Evolutionary conservation across 1,140 invertebrate species (phyloP).

Genomic region (Agrilus planipennis): DNA sequence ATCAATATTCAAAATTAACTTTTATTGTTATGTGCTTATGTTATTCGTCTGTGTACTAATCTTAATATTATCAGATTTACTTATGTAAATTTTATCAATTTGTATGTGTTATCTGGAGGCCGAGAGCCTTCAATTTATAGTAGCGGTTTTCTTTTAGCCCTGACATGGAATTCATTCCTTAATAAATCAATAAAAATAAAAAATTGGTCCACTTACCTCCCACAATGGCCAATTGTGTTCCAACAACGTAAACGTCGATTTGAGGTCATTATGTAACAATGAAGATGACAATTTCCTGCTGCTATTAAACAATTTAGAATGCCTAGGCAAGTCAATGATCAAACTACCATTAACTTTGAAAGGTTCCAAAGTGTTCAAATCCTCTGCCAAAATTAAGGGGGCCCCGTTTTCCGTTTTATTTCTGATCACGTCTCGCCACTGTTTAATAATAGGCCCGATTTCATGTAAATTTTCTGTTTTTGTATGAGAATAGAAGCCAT

Average conservation of each 20-base stretch:
- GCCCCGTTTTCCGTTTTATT: constrained; percentile 39
- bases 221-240: constrained; percentile 36
- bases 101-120: neutral
- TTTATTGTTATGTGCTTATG: too few species aligned
- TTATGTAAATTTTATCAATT: too few species aligned
- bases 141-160: too few species aligned
- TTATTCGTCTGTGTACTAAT: too few species aligned
- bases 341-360: constrained; percentile 28
- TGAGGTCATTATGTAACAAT: constrained; percentile 15
- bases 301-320: constrained; percentile 20
- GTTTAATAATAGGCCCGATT: constrained; percentile 42
- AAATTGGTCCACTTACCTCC: constrained; percentile 26
- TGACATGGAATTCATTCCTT: too few species aligned
- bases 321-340: constrained; percentile 30
- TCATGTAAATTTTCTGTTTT: constrained; percentile 44
- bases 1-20: too few species aligned
- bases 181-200: constrained; percentile 3
- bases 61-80: too few species aligned
- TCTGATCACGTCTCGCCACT: constrained; percentile 43
- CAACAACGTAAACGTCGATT: constrained; percentile 23
- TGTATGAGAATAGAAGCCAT: constrained; percentile 46
- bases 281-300: constrained; percentile 14
- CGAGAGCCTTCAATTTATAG: too few species aligned
- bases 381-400: constrained; percentile 30
- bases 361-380: constrained; percentile 24